Percentiles rank a stretch among this genome's conserved stretches.
phyloP scores from a whole-genome alignment of 2,888 invertebrate genomes.

The Anoplius nigerrimus region DNA sequence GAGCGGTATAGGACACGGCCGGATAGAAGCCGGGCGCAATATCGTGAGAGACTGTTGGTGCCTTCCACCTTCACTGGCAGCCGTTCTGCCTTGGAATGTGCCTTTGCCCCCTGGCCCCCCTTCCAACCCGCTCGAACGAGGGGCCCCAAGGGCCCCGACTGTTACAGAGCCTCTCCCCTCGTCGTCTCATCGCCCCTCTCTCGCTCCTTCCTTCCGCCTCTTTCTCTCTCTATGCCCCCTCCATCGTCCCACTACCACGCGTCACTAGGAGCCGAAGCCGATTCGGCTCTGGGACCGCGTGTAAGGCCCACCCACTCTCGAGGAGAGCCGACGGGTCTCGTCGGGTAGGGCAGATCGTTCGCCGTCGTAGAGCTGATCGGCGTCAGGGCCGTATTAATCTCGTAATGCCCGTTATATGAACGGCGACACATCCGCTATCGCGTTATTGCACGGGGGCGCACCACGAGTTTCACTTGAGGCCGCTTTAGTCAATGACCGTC shows the following conservation, averaged over 20 bases:
- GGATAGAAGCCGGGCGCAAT: conserved; percentile 39
- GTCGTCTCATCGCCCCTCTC: neutral
- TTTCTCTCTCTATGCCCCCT: neutral
- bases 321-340: conserved; percentile 28
- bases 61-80: conserved; percentile 67
- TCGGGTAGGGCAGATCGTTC: conserved; percentile 46
- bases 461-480: no score
- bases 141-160: conserved; percentile 49
- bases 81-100: conserved; percentile 71
- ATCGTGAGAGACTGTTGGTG: conserved; percentile 57
- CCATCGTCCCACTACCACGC: conserved; percentile 6
- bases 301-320: conserved; percentile 50
- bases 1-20: conserved; percentile 16
- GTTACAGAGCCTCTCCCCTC: conserved; percentile 23
- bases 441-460: no score
- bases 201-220: conserved; percentile 1
- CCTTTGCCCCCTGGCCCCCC: conserved; percentile 65
- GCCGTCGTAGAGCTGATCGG: conserved; percentile 6
- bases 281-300: conserved; percentile 23
- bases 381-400: conserved; percentile 18
- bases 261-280: neutral
- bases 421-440: no score
- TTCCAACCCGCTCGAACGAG: conserved; percentile 37
- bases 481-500: no score
- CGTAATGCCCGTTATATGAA: neutral